Percentiles rank a stretch among this genome's conserved stretches.
phyloP scores from a whole-genome alignment of 2,888 invertebrate species.

The Chymomyza procnemis region DNA sequence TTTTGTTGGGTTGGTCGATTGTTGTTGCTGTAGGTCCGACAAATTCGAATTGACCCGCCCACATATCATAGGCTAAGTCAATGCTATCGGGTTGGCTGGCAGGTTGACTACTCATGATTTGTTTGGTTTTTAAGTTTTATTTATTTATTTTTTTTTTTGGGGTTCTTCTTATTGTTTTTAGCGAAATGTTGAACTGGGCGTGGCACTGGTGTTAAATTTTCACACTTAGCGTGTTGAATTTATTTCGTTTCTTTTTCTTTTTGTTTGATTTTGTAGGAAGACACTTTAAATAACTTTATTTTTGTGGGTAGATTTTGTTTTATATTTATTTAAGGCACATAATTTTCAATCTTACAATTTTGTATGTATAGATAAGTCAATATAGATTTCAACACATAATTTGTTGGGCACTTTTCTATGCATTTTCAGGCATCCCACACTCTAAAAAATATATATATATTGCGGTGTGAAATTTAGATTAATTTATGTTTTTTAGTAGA shows the following conservation, averaged over 20 bases:
- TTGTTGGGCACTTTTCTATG: slow-evolving; percentile 47
- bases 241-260: not conserved
- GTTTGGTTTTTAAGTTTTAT: slow-evolving; percentile 8
- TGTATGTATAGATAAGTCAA: slow-evolving; percentile 4
- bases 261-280: slow-evolving; percentile 41
- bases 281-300: slow-evolving; percentile 33
- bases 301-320: slow-evolving; percentile 6
- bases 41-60: slow-evolving; percentile 93
- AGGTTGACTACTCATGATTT: slow-evolving; percentile 78
- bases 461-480: not conserved
- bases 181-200: slow-evolving; percentile 31
- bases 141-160: slow-evolving; percentile 11
- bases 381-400: not conserved
- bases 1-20: slow-evolving; percentile 43
- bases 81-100: slow-evolving; percentile 81
- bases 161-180: slow-evolving; percentile 23
- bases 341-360: slow-evolving; percentile 16
- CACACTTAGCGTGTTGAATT: slow-evolving; percentile 35
- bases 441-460: not conserved
- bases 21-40: slow-evolving; percentile 80
- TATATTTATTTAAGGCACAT: slow-evolving; percentile 51
- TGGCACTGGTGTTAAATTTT: slow-evolving; percentile 57
- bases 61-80: slow-evolving; percentile 91
- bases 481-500: not conserved
- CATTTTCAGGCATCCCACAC: slow-evolving; percentile 32